phyloP scores from a whole-genome alignment of 1,140 invertebrate species.

The Cotesia vestalis region DNA sequence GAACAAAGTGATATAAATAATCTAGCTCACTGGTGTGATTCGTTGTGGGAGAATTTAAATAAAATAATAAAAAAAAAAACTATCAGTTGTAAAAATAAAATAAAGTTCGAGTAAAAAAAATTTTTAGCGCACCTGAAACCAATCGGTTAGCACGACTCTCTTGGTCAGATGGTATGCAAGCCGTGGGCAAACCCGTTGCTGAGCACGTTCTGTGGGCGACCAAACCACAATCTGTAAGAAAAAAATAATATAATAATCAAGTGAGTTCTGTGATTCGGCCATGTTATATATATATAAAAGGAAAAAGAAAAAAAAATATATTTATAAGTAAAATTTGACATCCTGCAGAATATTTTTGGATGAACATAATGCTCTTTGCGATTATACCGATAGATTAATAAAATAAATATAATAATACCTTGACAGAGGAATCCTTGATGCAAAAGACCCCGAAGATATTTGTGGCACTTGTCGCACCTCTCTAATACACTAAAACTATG shows the following conservation, averaged over 20 bases:
- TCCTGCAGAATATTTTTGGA: slow-evolving; percentile 4
- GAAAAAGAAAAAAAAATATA: not conserved
- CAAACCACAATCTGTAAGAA: slow-evolving; percentile 72
- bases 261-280: slow-evolving; percentile 10
- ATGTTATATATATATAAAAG: slow-evolving; percentile 14
- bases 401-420: slow-evolving; percentile 64
- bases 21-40: not conserved
- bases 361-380: no score
- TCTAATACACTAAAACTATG: slow-evolving; percentile 77
- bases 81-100: not conserved
- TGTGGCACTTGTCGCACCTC: slow-evolving; percentile 80
- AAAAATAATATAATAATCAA: slow-evolving; percentile 18
- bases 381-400: no score
- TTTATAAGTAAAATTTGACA: no score
- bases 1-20: slow-evolving; percentile 23
- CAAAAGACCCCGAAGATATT: slow-evolving; percentile 76
- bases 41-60: not conserved
- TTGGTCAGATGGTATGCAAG: slow-evolving; percentile 55
- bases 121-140: slow-evolving; percentile 54
- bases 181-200: slow-evolving; percentile 70
- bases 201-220: slow-evolving; percentile 78
- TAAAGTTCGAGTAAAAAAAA: slow-evolving; percentile 4
- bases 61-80: slow-evolving; percentile 15
- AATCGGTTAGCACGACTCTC: slow-evolving; percentile 55
- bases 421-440: slow-evolving; percentile 80